Evolutionary conservation across 2,888 invertebrate species (phyloP).

Genomic region (Nebria brevicollis): DNA sequence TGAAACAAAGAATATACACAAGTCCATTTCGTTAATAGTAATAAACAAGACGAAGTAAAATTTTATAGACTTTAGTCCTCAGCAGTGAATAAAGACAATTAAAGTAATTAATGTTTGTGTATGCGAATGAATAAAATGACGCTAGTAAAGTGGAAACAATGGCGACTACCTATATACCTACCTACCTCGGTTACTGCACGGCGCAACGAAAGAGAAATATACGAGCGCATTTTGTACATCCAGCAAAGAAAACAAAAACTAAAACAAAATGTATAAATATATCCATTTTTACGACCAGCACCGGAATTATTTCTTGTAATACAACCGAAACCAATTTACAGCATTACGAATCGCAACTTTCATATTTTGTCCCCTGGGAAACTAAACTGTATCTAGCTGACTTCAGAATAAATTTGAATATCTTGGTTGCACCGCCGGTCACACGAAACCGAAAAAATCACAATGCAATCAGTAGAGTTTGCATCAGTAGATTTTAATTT

Average conservation of each 20-base stretch:
- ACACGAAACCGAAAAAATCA: not conserved
- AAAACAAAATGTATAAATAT: constrained; percentile 30
- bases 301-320: constrained; percentile 28
- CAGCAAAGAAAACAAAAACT: constrained; percentile 23
- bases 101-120: constrained; percentile 45
- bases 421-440: not conserved
- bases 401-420: constrained; percentile 17
- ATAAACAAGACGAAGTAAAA: constrained; percentile 42
- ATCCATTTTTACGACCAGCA: constrained; percentile 27
- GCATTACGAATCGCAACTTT: constrained; percentile 31
- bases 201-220: constrained; percentile 15
- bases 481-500: not conserved
- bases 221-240: constrained; percentile 30
- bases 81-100: constrained; percentile 43
- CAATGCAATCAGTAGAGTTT: not conserved
- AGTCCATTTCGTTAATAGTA: constrained; percentile 29
- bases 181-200: too few relatives aligned
- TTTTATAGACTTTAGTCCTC: constrained; percentile 44
- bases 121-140: constrained; percentile 40
- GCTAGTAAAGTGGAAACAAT: constrained; percentile 40
- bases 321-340: constrained; percentile 40
- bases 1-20: constrained; percentile 35
- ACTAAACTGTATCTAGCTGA: constrained; percentile 36
- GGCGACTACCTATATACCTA: not conserved
- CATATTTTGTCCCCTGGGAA: constrained; percentile 39